Evolutionary conservation across 1,140 invertebrate species (phyloP), one percentile per base, ranked within the genome.

Genomic region (Anoplophora glabripennis): DNA sequence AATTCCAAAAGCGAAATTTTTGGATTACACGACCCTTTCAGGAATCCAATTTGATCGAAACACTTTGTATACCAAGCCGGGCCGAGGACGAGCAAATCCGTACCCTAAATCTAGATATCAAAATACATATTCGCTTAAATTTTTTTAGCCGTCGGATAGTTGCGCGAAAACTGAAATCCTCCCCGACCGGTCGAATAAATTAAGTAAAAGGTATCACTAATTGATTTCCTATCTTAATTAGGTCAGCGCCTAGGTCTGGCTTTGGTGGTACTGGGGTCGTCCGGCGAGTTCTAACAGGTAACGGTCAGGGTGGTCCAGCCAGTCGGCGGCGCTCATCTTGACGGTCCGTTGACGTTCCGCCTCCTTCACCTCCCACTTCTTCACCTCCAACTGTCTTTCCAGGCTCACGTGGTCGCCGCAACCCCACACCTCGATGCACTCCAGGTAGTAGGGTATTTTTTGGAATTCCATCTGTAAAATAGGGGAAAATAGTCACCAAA

Each of bases 241-340:
- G 17, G 0, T 15, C 17, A 11, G 7, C 9, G 10, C 10, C 52
- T 61, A 59, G 12, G 59, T 61, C 55, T 70, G 69, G 36, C 72
- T 75, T 64, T 79, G 80, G 62, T 78, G 76, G 57, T 91, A 92
- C 65, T 88, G 85, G 28, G 86, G 84, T 38, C 89, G 79, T 14
- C 93, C 92, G 11, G 88, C 92, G 65, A 95, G 77, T 74, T 94
- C 89, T 47, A 96, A 78, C 34, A 96, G 80, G 74, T 89, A 88
- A 33, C 92, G 84, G 80, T 96, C 93, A 2, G 93, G 93, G 81
- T 95, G 92, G 74, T 95, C 92, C 62, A 92, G 80, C 93, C 93
- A 96, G 72, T 94, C 92, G 14, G 85, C 83, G 0, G 89, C 83
- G 40, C 87, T 92, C 46, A 93, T 74, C 74, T 94, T 94, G 3